Base-by-base conservation (phyloP, 35 echinoderm and acorn worm species). In the Eucidaris tribuloides region DNA sequence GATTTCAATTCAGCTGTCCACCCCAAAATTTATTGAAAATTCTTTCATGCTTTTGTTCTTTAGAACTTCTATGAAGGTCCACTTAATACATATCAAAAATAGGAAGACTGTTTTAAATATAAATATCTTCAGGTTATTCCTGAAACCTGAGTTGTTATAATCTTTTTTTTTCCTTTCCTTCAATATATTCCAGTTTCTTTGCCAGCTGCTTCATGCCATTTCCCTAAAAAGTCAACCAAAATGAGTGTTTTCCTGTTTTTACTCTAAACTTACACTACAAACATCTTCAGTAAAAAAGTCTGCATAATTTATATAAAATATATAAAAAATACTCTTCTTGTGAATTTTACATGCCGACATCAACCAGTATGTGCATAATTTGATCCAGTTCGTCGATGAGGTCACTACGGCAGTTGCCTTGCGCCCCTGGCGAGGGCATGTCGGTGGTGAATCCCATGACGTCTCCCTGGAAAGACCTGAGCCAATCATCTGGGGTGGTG, bases 311-410 rank as follows among this genome's bases (percentile, higher is more conserved):
- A 74, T 74, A 74, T 74, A 74, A 74, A 74, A 74, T 74, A 74
- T 74, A 74, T 74, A 74, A 74, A 74, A n/a, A 74, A 74, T 74
- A 74, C 68, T 74, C 68, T 84, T 18, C 70, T 76, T 28, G 61
- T 29, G 31, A 39, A 81, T 54, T 28, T 92, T 66, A 92, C 90
- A 92, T 92, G 79, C 90, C 90, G 58, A 92, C 90, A 79, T 92
- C 90, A n/a, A 92, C 83, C 29, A 92, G 84, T 25, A 92, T 85
- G 74, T 92, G 83, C 90, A 92, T 92, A 62, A 92, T 92, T 82
- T 92, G 90, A 87, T 92, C 90, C 57, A 92, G 83, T 70, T 92
- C 90, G 39, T 92, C 90, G 11, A 61, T 39, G 25, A 92, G 62
- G 57, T 92, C 90, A 48, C 84, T 92, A 33, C 90, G 77, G 65